Evolutionary conservation across 2,113 vertebrate genomes (phyloP).

Genomic region (Leucopternis melanops): DNA sequence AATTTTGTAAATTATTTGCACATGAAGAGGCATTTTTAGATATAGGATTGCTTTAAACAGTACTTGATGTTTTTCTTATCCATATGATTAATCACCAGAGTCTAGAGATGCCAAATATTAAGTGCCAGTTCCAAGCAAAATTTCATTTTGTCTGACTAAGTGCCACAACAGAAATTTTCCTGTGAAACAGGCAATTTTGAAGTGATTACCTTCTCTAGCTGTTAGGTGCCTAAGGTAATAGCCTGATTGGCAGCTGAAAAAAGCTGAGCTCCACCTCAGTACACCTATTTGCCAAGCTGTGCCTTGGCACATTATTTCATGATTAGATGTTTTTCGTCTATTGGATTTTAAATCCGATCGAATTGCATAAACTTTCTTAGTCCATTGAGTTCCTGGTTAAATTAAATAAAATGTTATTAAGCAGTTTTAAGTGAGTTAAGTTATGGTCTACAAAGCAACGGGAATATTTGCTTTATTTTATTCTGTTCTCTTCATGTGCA

Average conservation of each 20-base stretch:
- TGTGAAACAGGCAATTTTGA: not conserved
- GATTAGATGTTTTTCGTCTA: not conserved
- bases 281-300: not conserved
- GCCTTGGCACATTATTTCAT: not conserved
- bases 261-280: not conserved
- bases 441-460: not conserved
- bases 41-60: not conserved
- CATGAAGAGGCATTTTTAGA: not conserved
- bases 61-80: not conserved
- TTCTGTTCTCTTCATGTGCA: not conserved
- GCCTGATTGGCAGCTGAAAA: not conserved
- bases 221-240: not conserved
- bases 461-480: not conserved
- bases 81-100: not conserved
- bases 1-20: not conserved
- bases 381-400: not conserved
- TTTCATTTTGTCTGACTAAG: not conserved
- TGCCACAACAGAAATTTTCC: not conserved
- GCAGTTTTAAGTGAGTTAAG: not conserved
- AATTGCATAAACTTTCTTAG: not conserved
- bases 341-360: not conserved
- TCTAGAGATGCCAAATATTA: not conserved
- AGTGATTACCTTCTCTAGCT: not conserved
- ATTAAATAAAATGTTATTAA: not conserved
- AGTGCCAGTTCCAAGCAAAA: not conserved